Evolutionary conservation across 2,113 vertebrate species (phyloP), one percentile per base, ranked within the genome.

Genomic region (Cephalopholis sonnerati): DNA sequence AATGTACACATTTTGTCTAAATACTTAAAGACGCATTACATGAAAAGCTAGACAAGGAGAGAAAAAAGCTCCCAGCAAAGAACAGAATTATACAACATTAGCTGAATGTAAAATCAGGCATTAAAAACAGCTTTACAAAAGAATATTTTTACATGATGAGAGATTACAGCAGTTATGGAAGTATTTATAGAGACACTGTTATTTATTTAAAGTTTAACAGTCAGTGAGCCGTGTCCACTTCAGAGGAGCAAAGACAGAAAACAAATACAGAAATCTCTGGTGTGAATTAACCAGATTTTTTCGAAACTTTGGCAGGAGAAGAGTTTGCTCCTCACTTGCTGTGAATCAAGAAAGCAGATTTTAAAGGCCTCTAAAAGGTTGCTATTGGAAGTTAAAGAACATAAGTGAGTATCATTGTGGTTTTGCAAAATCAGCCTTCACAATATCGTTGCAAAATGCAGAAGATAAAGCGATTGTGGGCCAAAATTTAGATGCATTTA

Each of bases 361-460:
- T 51, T 50, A 29, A 24, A 29, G 54, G 29, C 17, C 18, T 61
- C 57, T 10, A 36, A 68, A 36, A 46, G 1, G 24, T 7, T 67
- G 54, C 36, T 20, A 48, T 5, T 48, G 25, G 22, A 41, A 12
- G 50, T n/a, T 22, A 32, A 46, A 32, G 48, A 41, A 44, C 16
- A 81, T 41, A 39, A n/a, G 39, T 69, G 48, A 69, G 36, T 3
- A 7, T 44, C 64, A 82, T 70, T 24, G 41, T 62, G 73, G 70
- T 63, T 82, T 88, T 67, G 27, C 41, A 58, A 54, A 61, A 76
- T 67, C 65, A 88, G 79, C 65, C 27, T 27, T 74, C 24, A 69
- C 4, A 22, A 84, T 62, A 46, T 59, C 22, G 3, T 62, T 70
- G 36, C 55, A 64, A 85, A 79, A 88, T 39, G 68, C 24, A 39